Conservation (phyloP, 2,888 invertebrate species). For the Eupeodes luniger region DNA sequence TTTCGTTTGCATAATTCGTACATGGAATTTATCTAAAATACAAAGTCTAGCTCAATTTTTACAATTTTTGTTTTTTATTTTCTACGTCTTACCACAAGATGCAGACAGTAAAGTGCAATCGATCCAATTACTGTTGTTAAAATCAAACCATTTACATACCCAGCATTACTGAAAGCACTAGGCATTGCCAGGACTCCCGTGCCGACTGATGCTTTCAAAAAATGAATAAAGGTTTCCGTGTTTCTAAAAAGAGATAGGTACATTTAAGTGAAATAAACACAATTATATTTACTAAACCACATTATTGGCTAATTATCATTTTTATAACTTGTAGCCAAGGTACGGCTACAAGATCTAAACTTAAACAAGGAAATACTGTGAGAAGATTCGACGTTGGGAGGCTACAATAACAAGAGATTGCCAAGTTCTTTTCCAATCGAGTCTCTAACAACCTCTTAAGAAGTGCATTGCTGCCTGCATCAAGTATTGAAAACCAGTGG, state of each 20-base stretch:
- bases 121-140: constrained; percentile 94
- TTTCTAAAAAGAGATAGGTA: constrained; percentile 87
- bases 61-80: not conserved
- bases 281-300: too few relatives aligned
- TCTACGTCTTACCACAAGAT: constrained; percentile 89
- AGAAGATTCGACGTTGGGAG: too few relatives aligned
- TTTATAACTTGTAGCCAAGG: too few relatives aligned
- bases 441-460: too few relatives aligned
- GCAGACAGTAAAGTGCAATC: constrained; percentile 97
- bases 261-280: too few relatives aligned
- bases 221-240: constrained; percentile 94
- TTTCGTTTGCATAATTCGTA: constrained; percentile 86
- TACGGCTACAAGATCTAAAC: too few relatives aligned
- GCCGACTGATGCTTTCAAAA: constrained; percentile 97
- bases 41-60: not conserved
- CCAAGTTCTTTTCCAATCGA: too few relatives aligned
- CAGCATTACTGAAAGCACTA: constrained; percentile 92
- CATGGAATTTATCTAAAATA: constrained; percentile 80
- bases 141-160: constrained; percentile 93
- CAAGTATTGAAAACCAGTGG: too few relatives aligned
- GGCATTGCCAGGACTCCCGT: constrained; percentile 99
- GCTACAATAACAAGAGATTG: too few relatives aligned
- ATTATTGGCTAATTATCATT: too few relatives aligned
- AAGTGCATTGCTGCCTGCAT: too few relatives aligned
- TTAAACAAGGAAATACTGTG: too few relatives aligned